Evolutionary conservation across 2,797 vertebrate genomes (phyloP), one percentile per base, ranked within the genome.

Genomic region (Tolypeutes matacus): DNA sequence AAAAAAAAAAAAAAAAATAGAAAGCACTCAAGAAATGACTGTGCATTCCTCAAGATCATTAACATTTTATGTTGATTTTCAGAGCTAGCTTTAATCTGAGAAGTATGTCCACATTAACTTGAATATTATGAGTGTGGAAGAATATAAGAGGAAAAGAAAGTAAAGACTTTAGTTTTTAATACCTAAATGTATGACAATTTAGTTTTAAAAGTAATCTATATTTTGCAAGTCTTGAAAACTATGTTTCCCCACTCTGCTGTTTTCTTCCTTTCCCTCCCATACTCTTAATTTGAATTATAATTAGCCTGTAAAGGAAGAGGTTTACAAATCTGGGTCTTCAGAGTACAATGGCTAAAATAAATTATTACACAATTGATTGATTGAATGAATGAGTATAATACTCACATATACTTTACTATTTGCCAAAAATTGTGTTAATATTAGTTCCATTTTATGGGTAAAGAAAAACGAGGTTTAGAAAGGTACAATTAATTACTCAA

Each of bases 51-150:
- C 21, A 81, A 11, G 34, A 82, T 75, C n/a, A 39, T 77, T 86
- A 91, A 75, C 18, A 65, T 89, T 88, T 95, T 96, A 73, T 75
- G n/a, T 80, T 80, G 36, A 58, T 21, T 89, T 94, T 95, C 29
- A 89, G 65, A 85, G 34, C 18, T 89, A 89, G 58, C 78, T 93
- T 70, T 95, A 92, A 83, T 20, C 85, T 62, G 11, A 95, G 58
- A 95, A 96, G 64, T 73, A 77, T 29, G 29, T 65, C 3, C 36
- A 83, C 21, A 56, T 46, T 85, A 69, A 64, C 34, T n/a, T 72
- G 51, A 92, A 34, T 95, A 78, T 72, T 84, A n/a, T 42, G 21
- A 80, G 12, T 88, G 17, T 82, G 69, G 86, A 93, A 94, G 17
- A 75, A 69, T 53, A 56, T 34, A 8, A 86, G 75, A 86, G 58